Percentiles rank a stretch among this genome's conserved stretches.
These are phyloP conservation scores for Teinopalpus imperialis DNA, from an alignment of 2,888 invertebrate genomes.

Conservation along the genomic window DNA sequence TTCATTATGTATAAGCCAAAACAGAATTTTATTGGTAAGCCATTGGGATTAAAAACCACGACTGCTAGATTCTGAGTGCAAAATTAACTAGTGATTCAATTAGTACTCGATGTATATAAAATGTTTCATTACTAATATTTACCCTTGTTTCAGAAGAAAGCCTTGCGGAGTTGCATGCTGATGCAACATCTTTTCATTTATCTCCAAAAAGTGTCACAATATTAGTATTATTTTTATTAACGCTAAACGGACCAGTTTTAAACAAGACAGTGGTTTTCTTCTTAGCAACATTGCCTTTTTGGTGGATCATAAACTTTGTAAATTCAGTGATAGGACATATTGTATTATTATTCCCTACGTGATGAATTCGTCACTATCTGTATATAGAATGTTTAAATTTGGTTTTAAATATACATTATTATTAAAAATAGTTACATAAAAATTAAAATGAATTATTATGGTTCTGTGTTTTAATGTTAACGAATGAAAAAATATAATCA, in stretches of 20 bases:
- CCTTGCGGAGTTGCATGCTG: conserved; percentile 74
- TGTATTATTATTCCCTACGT: conserved; percentile 62
- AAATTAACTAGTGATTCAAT: too few relatives aligned
- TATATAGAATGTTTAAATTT: conserved; percentile 41
- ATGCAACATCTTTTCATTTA: conserved; percentile 45
- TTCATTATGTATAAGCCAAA: too few relatives aligned
- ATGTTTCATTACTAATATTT: conserved; percentile 13
- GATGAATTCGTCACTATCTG: conserved; percentile 50
- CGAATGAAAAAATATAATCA: too few relatives aligned
- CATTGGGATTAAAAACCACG: too few relatives aligned
- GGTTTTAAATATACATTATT: conserved; percentile 43
- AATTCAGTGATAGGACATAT: conserved; percentile 42
- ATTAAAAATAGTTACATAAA: conserved; percentile 62
- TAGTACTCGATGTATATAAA: too few relatives aligned
- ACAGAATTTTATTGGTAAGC: too few relatives aligned
- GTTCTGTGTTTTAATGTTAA: conserved; percentile 30
- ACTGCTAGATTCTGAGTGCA: too few relatives aligned
- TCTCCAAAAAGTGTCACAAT: conserved; percentile 48
- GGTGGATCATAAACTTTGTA: conserved; percentile 44
- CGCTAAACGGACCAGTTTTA: conserved; percentile 38
- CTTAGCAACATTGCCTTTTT: conserved; percentile 41
- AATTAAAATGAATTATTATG: conserved; percentile 69
- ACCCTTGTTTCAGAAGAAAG: conserved; percentile 78
- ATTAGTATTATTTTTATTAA: conserved; percentile 33
- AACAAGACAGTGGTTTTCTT: conserved; percentile 47